Evolutionary conservation across 2,888 invertebrate genomes (phyloP).

Genomic region (Galerucella nymphaeae): DNA sequence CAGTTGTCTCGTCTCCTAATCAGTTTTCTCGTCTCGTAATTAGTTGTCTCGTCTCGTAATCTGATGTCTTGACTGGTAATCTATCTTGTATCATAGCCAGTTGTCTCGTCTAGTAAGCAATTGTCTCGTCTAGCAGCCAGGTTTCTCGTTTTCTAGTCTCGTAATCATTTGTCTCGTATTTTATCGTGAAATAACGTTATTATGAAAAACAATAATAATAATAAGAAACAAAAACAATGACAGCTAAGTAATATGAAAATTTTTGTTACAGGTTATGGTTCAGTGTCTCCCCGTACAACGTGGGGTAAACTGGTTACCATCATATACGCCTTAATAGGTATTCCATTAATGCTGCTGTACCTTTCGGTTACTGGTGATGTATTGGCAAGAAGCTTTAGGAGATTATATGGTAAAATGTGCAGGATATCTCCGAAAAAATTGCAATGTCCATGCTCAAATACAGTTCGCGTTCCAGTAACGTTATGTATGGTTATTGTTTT

Average conservation of each 20-base stretch:
- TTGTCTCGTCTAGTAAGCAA: too few relatives aligned
- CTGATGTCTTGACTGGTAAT: too few relatives aligned
- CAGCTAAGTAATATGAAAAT: not conserved
- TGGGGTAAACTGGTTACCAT: slow-evolving; percentile 86
- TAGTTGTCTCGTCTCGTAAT: too few relatives aligned
- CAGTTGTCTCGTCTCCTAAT: too few relatives aligned
- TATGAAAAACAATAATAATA: too few relatives aligned
- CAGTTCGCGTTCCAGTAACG: slow-evolving; percentile 86
- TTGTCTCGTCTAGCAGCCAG: too few relatives aligned
- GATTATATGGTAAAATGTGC: slow-evolving; percentile 69
- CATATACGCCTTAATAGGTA: slow-evolving; percentile 85
- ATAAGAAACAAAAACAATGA: not conserved
- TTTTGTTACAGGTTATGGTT: slow-evolving; percentile 78
- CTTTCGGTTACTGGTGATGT: slow-evolving; percentile 89
- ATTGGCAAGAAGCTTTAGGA: slow-evolving; percentile 71
- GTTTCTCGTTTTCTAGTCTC: too few relatives aligned
- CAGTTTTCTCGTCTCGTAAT: too few relatives aligned
- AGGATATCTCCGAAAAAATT: slow-evolving; percentile 68
- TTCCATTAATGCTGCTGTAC: slow-evolving; percentile 89
- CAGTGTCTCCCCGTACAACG: slow-evolving; percentile 82
- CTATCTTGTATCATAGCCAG: too few relatives aligned
- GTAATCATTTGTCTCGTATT: too few relatives aligned
- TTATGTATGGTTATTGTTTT: slow-evolving; percentile 88
- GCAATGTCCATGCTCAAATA: slow-evolving; percentile 66
- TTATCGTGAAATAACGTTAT: too few relatives aligned